Evolutionary conservation across 2,797 vertebrate genomes (phyloP).

Genomic region (Sebastes melanostomus): DNA sequence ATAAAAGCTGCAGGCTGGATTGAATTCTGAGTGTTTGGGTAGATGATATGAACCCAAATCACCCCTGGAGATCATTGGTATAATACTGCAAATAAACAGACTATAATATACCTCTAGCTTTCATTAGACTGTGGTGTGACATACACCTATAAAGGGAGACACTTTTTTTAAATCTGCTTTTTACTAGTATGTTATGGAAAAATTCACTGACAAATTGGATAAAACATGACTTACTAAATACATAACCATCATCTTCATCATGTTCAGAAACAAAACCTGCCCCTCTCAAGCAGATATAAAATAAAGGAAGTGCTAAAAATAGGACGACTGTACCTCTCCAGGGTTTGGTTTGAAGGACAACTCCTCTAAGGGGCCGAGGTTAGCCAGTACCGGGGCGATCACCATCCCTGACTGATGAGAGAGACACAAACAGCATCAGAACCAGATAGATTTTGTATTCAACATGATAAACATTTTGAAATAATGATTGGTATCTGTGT

Average conservation of each 20-base stretch:
- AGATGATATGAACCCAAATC: too few species aligned
- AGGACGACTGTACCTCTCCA: constrained; percentile 81
- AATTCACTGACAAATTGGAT: neutral
- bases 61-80: too few species aligned
- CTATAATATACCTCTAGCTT: neutral
- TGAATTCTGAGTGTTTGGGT: too few species aligned
- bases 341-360: constrained; percentile 87
- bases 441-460: neutral
- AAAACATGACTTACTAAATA: neutral
- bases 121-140: neutral
- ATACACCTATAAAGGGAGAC: neutral
- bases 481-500: neutral
- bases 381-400: constrained; percentile 87
- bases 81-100: neutral
- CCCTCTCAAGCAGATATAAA: neutral
- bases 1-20: too few species aligned
- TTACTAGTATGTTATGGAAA: neutral
- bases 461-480: neutral
- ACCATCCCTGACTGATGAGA: constrained; percentile 81
- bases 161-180: neutral
- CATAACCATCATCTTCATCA: neutral
- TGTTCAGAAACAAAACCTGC: neutral
- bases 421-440: neutral
- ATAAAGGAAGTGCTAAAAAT: neutral
- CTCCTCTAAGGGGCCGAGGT: constrained; percentile 87